phyloP scores from a whole-genome alignment of 2,797 vertebrate genomes.

The Tokudaia tokunoshimensis region DNA sequence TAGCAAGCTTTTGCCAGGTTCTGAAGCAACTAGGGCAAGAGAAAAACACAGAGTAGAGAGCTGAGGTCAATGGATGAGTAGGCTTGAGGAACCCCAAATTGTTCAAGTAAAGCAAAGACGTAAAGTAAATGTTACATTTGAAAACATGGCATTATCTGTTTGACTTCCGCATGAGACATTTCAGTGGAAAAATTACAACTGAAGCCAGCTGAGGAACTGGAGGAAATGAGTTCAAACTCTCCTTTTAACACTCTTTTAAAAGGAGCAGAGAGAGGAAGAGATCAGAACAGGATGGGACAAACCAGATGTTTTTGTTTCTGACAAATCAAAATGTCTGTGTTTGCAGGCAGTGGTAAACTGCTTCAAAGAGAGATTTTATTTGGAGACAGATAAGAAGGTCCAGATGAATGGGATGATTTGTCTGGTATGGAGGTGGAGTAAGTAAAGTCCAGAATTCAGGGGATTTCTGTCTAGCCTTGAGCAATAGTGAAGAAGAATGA shows the following conservation, averaged over 20 bases:
- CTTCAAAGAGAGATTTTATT: neutral
- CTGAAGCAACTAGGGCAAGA: neutral
- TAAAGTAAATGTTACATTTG: neutral
- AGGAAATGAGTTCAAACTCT: neutral
- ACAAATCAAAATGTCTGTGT: neutral
- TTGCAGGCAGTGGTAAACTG: neutral
- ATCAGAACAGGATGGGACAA: neutral
- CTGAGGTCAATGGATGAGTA: neutral
- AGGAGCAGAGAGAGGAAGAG: neutral
- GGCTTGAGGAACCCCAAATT: neutral
- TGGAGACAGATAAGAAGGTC: neutral
- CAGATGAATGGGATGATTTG: neutral
- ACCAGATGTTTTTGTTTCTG: neutral
- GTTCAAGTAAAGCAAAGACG: neutral
- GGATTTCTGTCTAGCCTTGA: neutral
- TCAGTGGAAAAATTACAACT: neutral
- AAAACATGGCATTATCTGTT: neutral
- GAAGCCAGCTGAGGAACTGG: neutral
- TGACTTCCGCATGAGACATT: neutral
- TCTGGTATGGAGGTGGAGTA: neutral
- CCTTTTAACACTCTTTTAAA: neutral
- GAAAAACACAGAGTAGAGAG: neutral
- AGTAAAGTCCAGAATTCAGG: neutral
- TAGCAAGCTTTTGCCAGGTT: neutral
- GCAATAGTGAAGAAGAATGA: neutral